These are phyloP conservation scores for Pycnonotus jocosus DNA, from an alignment of 2,113 vertebrate species.

Conservation along the genomic window DNA sequence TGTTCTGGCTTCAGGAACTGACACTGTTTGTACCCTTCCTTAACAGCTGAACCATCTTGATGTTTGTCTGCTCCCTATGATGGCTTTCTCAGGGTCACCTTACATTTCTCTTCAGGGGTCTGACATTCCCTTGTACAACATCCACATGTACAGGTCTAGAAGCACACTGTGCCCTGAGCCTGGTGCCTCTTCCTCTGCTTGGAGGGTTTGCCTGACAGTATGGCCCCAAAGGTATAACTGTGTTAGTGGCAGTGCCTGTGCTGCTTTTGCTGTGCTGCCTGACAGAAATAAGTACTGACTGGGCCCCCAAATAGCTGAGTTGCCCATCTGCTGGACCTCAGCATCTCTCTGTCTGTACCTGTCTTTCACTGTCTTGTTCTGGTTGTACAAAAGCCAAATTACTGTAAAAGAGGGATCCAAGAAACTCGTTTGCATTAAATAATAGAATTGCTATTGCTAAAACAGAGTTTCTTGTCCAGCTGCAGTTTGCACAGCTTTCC, in stretches of 20 bases:
- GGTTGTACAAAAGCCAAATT: neutral
- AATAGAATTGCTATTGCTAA: neutral
- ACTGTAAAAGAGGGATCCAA: neutral
- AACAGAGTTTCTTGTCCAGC: neutral
- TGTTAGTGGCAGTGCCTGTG: neutral
- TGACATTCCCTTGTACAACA: neutral
- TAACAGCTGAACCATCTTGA: neutral
- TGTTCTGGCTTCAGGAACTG: neutral
- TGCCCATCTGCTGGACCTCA: neutral
- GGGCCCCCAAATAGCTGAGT: neutral
- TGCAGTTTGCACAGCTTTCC: neutral
- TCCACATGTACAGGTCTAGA: fast-evolving
- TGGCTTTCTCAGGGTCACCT: neutral
- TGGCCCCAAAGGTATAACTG: neutral
- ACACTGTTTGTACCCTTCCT: neutral
- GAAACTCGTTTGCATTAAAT: neutral
- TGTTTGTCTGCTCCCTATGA: fast-evolving
- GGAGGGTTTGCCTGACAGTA: neutral
- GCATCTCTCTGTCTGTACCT: neutral
- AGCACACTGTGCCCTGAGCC: neutral
- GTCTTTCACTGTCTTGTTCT: neutral
- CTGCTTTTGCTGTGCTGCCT: neutral
- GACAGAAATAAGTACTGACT: neutral
- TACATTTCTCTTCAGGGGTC: neutral
- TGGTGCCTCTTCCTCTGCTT: neutral